phyloP scores from a whole-genome alignment of 2,113 vertebrate genomes.

The Campylorhamphus procurvoides region DNA sequence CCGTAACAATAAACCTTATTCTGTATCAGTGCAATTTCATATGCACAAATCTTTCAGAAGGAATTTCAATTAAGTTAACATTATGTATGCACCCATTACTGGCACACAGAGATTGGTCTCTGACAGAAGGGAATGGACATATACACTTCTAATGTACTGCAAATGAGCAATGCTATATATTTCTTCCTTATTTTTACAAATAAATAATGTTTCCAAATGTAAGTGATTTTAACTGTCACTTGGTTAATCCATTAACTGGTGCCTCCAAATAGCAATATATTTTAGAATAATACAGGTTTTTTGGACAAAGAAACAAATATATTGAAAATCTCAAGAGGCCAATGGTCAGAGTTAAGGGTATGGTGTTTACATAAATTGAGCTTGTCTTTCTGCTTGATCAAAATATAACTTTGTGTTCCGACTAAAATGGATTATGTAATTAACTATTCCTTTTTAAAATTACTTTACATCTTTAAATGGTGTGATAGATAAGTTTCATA shows the following conservation, averaged over 20 bases:
- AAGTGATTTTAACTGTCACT: constrained; percentile 58
- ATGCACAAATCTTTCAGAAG: constrained; percentile 67
- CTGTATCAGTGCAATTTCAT: constrained; percentile 57
- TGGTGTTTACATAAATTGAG: constrained; percentile 55
- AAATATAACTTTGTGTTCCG: background rate
- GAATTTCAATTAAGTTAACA: constrained; percentile 69
- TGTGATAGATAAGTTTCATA: constrained; percentile 60
- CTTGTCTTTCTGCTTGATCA: constrained; percentile 24
- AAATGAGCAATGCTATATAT: constrained; percentile 40
- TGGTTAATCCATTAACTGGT: constrained; percentile 37
- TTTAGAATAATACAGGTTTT: background rate
- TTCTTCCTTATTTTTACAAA: constrained; percentile 38
- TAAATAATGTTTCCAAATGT: constrained; percentile 22
- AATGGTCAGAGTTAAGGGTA: constrained; percentile 61
- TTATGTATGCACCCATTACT: constrained; percentile 70
- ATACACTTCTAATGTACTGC: constrained; percentile 57
- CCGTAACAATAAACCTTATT: constrained; percentile 55
- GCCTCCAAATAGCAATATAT: background rate
- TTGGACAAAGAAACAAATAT: constrained; percentile 36
- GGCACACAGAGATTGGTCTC: constrained; percentile 46
- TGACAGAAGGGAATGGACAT: constrained; percentile 53
- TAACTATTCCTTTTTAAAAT: constrained; percentile 62
- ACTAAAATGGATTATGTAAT: constrained; percentile 57
- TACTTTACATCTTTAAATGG: constrained; percentile 59
- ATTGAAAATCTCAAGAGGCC: constrained; percentile 11